Conservation (phyloP, 2,797 vertebrate species). For the Dallia pectoralis region DNA sequence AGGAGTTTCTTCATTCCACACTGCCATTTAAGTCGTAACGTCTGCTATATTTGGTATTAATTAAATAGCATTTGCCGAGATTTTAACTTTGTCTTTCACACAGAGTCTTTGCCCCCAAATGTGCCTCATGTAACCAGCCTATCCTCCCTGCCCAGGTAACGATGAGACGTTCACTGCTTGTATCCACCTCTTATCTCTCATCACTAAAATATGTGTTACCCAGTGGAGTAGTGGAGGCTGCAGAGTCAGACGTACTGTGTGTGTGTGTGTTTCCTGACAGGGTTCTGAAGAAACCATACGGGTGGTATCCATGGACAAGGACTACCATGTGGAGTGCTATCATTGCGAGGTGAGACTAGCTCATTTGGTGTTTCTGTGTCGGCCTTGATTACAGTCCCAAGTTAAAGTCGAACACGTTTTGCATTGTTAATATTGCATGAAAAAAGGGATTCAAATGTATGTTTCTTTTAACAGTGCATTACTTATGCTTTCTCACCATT, state of each 20-base stretch:
- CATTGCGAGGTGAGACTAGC: slow-evolving; percentile 89
- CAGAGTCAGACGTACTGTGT: slow-evolving; percentile 22
- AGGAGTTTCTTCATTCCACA: not conserved
- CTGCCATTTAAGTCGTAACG: not conserved
- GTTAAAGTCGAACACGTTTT: not conserved
- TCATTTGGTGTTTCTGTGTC: not conserved
- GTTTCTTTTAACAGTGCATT: too few relatives aligned
- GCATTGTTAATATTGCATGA: too few relatives aligned
- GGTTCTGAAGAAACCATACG: slow-evolving; percentile 97
- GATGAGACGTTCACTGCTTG: not conserved
- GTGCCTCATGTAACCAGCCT: slow-evolving; percentile 93
- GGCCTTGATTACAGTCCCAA: not conserved
- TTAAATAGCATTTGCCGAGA: slow-evolving; percentile 5
- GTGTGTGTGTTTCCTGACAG: slow-evolving; percentile 64
- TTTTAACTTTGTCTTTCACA: slow-evolving; percentile 3
- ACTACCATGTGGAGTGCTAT: slow-evolving; percentile 98
- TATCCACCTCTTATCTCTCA: not conserved
- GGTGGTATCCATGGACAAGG: slow-evolving; percentile 98
- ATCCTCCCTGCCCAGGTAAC: slow-evolving; percentile 96
- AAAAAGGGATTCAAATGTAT: too few relatives aligned
- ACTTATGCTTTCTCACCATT: too few relatives aligned
- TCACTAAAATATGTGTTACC: not conserved
- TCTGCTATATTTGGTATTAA: not conserved
- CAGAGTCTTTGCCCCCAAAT: slow-evolving; percentile 98
- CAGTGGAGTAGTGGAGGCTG: not conserved